Percentiles rank a stretch among this genome's conserved stretches.
phyloP scores from a whole-genome alignment of 2,888 invertebrate species.

The Tenthredo mesomela region DNA sequence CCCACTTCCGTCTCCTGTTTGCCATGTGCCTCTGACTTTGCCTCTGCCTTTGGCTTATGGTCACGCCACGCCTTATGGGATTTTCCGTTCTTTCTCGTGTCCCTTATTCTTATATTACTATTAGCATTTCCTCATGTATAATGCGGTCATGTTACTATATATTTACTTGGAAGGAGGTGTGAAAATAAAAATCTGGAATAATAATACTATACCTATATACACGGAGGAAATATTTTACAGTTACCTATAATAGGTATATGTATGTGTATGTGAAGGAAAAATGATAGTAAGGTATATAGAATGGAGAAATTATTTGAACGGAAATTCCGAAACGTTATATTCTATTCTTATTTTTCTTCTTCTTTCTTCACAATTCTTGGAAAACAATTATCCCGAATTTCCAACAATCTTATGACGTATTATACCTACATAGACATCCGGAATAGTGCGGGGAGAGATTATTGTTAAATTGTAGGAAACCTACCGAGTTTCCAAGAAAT shows the following conservation, averaged over 20 bases:
- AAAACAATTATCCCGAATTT: background rate
- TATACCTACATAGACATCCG: background rate
- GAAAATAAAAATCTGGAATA: background rate
- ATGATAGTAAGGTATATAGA: background rate
- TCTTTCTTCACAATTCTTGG: background rate
- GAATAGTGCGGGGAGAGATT: background rate
- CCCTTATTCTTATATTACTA: conserved; percentile 1
- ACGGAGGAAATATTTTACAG: background rate
- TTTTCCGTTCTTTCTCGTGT: conserved; percentile 28
- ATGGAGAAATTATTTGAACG: background rate
- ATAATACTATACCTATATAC: background rate
- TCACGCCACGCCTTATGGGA: conserved; percentile 38
- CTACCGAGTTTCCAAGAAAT: background rate
- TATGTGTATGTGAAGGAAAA: background rate
- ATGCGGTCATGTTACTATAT: background rate
- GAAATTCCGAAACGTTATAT: background rate
- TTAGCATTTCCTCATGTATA: background rate
- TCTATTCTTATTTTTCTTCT: background rate
- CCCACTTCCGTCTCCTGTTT: conserved; percentile 59
- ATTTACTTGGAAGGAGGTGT: background rate
- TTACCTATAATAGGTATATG: too few relatives aligned
- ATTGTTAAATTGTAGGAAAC: background rate
- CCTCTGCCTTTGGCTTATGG: conserved; percentile 43
- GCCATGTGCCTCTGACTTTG: conserved; percentile 55
- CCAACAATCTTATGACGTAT: background rate